Base-by-base conservation (phyloP, 2,113 vertebrate genomes). In the Cryptotis parvus region DNA sequence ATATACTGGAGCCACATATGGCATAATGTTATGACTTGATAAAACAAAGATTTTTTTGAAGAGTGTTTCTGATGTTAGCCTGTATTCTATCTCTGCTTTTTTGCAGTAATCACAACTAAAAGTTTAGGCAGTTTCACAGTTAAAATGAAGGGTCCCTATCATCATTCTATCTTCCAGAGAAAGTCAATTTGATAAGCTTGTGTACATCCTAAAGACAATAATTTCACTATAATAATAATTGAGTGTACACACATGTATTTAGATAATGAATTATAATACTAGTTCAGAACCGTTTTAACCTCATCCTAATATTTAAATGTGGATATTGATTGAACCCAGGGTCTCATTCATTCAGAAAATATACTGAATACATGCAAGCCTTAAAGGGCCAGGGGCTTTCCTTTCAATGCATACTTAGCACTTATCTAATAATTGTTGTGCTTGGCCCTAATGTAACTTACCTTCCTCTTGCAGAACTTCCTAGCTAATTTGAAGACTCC, bases 401-500 rank as follows among this genome's bases (percentile, higher is more conserved):
- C 11, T 80, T 39, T 76, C 33, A 14, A 43, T 89, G 27, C 26
- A 91, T 14, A 12, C 58, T 73, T 20, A 82, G n/a, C 63, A n/a
- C 89, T n/a, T n/a, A 37, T 41, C 31, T 82, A 82, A 55, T 26
- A 87, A 87, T 87, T 61, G 35, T 12, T 49, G 6, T 72, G 90
- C 49, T 26, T 49, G 37, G 27, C 33, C 66, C n/a, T 80, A 55
- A 49, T 33, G 37, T 80, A 81, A 58, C 18, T 75, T n/a, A 61
- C 6, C 9, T 16, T 29, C 63, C 63, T 68, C 26, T 75, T 45
- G 45, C n/a, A 81, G 88, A 90, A 68, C 68, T 90, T 85, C 75
- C 41, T 89, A 15, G 22, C 39, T 89, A 84, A 95, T 93, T 58
- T 39, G 39, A 49, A 92, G 72, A 87, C 14, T 75, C 68, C 31